Evolutionary conservation across 2,797 vertebrate genomes (phyloP).

Genomic region (Betta splendens): DNA sequence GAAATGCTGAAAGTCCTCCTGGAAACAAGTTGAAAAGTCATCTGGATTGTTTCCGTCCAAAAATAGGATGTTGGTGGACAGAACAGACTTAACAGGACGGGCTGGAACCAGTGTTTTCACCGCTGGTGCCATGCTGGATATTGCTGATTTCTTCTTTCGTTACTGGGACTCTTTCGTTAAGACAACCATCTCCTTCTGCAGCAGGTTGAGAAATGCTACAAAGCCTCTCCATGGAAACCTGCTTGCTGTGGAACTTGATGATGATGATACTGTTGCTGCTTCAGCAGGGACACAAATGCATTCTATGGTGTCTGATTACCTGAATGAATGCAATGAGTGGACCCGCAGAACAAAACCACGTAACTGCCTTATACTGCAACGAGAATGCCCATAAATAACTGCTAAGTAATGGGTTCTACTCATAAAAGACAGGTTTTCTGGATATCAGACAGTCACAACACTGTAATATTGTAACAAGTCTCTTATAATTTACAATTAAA

Average conservation of each 20-base stretch:
- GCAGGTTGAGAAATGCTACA: constrained; percentile 40
- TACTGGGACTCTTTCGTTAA: background rate
- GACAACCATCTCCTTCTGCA: background rate
- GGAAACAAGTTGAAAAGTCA: constrained; percentile 31
- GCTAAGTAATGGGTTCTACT: background rate
- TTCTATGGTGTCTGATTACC: constrained; percentile 37
- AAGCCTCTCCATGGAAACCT: constrained; percentile 56
- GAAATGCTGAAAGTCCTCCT: constrained; percentile 29
- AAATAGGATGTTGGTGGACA: constrained; percentile 46
- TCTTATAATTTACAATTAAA: too few relatives aligned
- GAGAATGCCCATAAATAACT: background rate
- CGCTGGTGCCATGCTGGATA: constrained; percentile 18
- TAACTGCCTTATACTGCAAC: background rate
- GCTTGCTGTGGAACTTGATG: constrained; percentile 43
- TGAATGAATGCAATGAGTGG: background rate
- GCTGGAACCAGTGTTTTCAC: constrained; percentile 24
- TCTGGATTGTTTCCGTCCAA: constrained; percentile 3
- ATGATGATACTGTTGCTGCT: constrained; percentile 48
- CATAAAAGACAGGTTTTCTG: background rate
- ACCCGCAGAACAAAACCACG: constrained; percentile 10
- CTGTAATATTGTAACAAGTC: background rate
- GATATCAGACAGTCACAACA: background rate
- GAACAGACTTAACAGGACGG: background rate
- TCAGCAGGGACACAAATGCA: constrained; percentile 24
- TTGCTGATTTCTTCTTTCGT: background rate